Evolutionary conservation across 2,797 vertebrate genomes (phyloP).

Genomic region (Caiman crocodilus): DNA sequence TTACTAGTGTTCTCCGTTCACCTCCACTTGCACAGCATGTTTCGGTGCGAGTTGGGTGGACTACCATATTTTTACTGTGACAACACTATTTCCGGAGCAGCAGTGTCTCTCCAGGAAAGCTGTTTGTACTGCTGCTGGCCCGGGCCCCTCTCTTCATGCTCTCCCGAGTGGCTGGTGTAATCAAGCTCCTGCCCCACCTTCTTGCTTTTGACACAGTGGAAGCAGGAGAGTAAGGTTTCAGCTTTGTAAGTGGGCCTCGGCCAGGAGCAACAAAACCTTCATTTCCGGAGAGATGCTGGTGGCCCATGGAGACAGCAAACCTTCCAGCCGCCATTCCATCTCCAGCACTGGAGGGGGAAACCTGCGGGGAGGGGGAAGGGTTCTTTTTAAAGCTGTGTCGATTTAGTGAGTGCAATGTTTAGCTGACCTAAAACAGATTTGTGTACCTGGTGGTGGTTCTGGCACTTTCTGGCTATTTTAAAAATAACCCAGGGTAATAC

Average conservation of each 20-base stretch:
- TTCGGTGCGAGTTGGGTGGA: neutral
- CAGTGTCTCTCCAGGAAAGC: neutral
- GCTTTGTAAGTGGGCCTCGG: neutral
- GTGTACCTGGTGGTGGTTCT: accelerated
- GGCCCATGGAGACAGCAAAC: neutral
- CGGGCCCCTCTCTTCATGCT: neutral
- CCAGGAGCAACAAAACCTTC: neutral
- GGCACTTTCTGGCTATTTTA: neutral
- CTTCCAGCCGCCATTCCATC: neutral
- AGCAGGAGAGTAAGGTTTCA: slow-evolving; percentile 35
- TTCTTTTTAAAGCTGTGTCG: neutral
- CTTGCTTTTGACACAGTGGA: slow-evolving; percentile 9
- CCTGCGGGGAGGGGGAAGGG: neutral
- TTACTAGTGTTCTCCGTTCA: accelerated
- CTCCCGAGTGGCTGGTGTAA: slow-evolving; percentile 5
- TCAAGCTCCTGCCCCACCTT: neutral
- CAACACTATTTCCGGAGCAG: neutral
- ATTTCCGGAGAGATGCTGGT: neutral
- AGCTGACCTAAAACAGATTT: neutral
- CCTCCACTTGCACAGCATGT: neutral
- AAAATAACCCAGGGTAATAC: no score
- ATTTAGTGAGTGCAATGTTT: accelerated
- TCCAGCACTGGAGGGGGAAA: neutral
- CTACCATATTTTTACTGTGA: neutral
- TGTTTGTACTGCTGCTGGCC: neutral